Evolutionary conservation across 2,888 invertebrate genomes (phyloP).

Genomic region (Amiota communis): DNA sequence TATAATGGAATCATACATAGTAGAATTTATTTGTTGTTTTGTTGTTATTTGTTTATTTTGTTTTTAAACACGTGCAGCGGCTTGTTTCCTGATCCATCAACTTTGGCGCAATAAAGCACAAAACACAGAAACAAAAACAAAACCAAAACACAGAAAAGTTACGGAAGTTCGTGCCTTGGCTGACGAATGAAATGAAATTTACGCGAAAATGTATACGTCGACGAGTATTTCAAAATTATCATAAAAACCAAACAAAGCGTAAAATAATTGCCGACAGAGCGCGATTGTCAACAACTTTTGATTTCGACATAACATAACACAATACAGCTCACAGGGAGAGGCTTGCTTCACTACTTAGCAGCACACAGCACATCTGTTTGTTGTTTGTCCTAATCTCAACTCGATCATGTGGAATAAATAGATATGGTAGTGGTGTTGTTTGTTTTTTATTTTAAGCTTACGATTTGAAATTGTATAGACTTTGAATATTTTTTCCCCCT

Average conservation of each 20-base stretch:
- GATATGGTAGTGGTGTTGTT: neutral
- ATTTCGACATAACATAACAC: neutral
- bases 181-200: too few species aligned
- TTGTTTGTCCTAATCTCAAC: neutral
- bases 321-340: neutral
- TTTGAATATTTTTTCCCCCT: neutral
- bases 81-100: too few species aligned
- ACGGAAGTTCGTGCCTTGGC: neutral
- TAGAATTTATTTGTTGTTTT: too few species aligned
- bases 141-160: neutral
- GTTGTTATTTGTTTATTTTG: too few species aligned
- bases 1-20: too few species aligned
- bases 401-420: neutral
- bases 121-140: neutral
- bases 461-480: slow-evolving; percentile 12
- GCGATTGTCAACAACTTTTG: neutral
- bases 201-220: too few species aligned
- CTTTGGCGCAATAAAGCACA: too few species aligned
- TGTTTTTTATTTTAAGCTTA: neutral
- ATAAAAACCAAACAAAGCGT: neutral
- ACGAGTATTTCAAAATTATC: neutral
- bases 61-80: too few species aligned
- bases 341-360: too few species aligned
- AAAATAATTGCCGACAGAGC: neutral
- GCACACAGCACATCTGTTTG: neutral